Conservation (phyloP, 2,113 vertebrate species). For the Strix uralensis region DNA sequence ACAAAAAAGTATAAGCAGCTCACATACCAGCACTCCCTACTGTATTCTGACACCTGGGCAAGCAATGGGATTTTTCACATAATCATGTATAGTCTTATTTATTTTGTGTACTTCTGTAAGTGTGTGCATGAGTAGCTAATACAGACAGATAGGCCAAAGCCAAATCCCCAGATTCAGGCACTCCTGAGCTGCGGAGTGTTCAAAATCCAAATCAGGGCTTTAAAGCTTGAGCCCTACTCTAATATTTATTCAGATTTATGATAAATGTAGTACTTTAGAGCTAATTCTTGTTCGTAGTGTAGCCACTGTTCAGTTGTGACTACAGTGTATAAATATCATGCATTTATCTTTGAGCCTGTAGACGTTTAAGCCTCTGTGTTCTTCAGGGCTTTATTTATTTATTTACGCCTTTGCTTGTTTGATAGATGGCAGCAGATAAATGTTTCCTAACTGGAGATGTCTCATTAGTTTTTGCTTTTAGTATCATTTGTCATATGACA, state of each 20-base stretch:
- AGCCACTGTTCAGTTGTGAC: not conserved
- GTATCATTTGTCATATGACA: slow-evolving; percentile 4
- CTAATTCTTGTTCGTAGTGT: slow-evolving; percentile 9
- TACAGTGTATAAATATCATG: not conserved
- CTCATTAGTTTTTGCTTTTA: slow-evolving; percentile 54
- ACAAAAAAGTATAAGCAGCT: not conserved
- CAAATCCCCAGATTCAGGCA: slow-evolving; percentile 3
- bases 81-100: not conserved
- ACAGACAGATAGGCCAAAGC: not conserved
- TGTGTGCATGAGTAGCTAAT: not conserved
- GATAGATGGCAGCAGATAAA: slow-evolving; percentile 36
- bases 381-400: slow-evolving; percentile 7
- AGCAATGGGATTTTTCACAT: not conserved
- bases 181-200: not conserved
- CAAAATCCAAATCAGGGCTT: slow-evolving; percentile 3
- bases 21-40: not conserved
- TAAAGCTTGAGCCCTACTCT: not conserved
- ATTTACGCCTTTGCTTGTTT: slow-evolving; percentile 3
- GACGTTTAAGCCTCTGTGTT: not conserved
- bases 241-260: slow-evolving; percentile 49
- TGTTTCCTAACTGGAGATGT: slow-evolving; percentile 38
- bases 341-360: slow-evolving; percentile 13
- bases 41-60: not conserved
- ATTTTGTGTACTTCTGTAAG: not conserved
- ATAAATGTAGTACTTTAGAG: slow-evolving; percentile 11